These are phyloP conservation scores for Hipparchia semele DNA, from an alignment of 2,888 invertebrate genomes.

Conservation along the genomic window DNA sequence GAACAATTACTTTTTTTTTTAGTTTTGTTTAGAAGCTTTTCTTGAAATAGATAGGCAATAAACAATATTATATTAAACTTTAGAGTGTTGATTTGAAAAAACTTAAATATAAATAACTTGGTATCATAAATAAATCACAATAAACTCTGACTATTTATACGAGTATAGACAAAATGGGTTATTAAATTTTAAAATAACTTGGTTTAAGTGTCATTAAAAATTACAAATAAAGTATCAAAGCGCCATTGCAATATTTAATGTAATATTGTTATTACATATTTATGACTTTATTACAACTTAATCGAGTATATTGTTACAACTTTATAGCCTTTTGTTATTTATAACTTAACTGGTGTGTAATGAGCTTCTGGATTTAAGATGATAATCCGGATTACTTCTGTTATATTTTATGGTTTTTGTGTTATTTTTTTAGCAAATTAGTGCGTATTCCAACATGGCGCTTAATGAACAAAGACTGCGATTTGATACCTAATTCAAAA, in stretches of 20 bases:
- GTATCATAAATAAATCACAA: background rate
- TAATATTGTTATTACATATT: background rate
- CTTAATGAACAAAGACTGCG: too few species aligned
- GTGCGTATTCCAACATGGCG: too few species aligned
- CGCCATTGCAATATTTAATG: background rate
- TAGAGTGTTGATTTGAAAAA: too few species aligned
- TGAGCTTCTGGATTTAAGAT: background rate
- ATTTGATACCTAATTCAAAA: too few species aligned
- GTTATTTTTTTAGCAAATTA: too few species aligned
- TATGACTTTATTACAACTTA: background rate
- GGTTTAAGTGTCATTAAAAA: conserved; percentile 18
- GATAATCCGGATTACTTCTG: background rate
- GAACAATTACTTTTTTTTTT: too few species aligned
- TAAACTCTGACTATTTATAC: background rate
- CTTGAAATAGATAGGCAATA: too few species aligned
- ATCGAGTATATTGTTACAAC: background rate
- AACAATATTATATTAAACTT: too few species aligned
- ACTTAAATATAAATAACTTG: too few species aligned
- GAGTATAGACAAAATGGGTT: background rate
- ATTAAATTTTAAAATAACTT: conserved; percentile 13
- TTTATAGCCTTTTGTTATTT: background rate
- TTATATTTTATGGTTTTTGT: too few species aligned
- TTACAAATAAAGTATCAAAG: conserved; percentile 13
- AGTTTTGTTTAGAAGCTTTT: too few species aligned
- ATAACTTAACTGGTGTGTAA: background rate